A percentile compares a stretch with the other conserved stretches of the same genome.
phyloP scores from a whole-genome alignment of 2,797 vertebrate genomes.

The Alca torda region DNA sequence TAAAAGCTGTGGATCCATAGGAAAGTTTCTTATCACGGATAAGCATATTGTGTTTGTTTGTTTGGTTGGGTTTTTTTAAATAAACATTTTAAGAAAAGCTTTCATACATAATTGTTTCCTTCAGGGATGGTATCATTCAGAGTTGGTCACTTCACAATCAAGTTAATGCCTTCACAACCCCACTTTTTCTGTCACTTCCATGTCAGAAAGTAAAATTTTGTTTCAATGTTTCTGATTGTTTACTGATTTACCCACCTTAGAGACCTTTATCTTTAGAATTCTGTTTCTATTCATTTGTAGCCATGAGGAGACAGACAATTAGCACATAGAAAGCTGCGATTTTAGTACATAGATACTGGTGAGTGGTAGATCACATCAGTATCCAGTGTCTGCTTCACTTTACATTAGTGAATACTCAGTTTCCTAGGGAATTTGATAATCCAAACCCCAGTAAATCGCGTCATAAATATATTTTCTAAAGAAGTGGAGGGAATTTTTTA shows the following conservation, averaged over 20 bases:
- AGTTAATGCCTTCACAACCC: not conserved
- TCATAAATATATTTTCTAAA: constrained; percentile 9
- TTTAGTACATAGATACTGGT: not conserved
- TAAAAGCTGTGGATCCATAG: not conserved
- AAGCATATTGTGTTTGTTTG: not conserved
- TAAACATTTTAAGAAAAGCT: not conserved
- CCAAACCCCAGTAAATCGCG: not conserved
- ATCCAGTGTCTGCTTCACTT: not conserved
- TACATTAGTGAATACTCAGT: not conserved
- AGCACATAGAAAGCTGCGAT: not conserved
- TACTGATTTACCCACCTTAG: not conserved
- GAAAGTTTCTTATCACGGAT: not conserved
- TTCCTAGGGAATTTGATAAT: constrained; percentile 1
- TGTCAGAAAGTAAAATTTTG: not conserved
- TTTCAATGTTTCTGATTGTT: not conserved
- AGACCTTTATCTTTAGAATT: not conserved
- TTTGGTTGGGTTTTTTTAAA: not conserved
- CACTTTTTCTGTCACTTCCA: not conserved
- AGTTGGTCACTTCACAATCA: not conserved
- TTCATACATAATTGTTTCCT: not conserved
- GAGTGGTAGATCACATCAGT: not conserved
- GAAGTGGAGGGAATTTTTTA: not conserved
- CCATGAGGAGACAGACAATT: not conserved
- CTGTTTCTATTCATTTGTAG: not conserved
- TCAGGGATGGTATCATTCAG: not conserved